A percentile compares a stretch with the other conserved stretches of the same genome.
Evolutionary conservation across 2,888 invertebrate species (phyloP).

Genomic region (Leptinotarsa rubiginosa): DNA sequence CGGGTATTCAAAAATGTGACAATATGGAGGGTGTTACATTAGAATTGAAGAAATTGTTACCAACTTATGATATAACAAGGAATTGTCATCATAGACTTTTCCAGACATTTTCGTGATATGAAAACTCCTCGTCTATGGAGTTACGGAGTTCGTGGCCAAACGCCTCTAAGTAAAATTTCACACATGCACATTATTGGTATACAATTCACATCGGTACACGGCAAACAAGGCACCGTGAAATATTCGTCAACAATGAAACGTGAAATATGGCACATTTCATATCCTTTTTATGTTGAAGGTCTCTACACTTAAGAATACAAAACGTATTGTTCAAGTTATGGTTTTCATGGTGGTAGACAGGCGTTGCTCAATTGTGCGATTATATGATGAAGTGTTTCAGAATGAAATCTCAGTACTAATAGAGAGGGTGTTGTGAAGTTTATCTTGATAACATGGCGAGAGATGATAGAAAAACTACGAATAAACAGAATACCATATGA

Average conservation of each 20-base stretch:
- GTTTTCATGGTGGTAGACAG: not conserved
- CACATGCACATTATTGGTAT: slow-evolving; percentile 1
- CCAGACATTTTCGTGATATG: too few species aligned
- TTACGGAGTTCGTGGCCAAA: not conserved
- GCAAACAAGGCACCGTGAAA: slow-evolving; percentile 18
- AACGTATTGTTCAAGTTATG: not conserved
- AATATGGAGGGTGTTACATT: too few species aligned
- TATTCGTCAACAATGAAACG: slow-evolving; percentile 22
- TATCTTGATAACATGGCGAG: not conserved
- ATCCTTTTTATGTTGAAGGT: slow-evolving; percentile 17
- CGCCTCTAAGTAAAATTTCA: not conserved
- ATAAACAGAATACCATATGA: too few species aligned
- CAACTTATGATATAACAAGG: too few species aligned
- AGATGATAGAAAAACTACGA: too few species aligned
- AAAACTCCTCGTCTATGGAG: not conserved
- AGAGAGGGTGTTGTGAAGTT: not conserved
- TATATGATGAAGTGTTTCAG: not conserved
- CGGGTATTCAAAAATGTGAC: too few species aligned
- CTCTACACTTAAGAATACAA: slow-evolving; percentile 3
- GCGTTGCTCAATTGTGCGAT: not conserved
- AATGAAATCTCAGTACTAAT: not conserved
- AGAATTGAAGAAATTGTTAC: too few species aligned
- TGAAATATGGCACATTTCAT: slow-evolving; percentile 24
- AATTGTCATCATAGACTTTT: too few species aligned
- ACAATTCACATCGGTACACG: not conserved